These are phyloP conservation scores for Choreutis nemorana DNA, from an alignment of 2,888 invertebrate genomes.

Conservation along the genomic window DNA sequence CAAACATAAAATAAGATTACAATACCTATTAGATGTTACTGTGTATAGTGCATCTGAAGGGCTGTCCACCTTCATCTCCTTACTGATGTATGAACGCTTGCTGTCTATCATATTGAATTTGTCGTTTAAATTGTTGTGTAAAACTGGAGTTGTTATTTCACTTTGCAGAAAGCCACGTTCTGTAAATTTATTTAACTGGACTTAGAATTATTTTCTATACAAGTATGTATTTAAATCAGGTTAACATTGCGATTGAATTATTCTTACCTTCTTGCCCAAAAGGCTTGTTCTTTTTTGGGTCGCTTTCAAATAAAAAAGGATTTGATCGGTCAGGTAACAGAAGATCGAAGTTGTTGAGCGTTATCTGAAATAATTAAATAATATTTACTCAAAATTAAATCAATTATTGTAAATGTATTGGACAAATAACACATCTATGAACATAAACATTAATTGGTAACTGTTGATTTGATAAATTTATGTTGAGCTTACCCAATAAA, in stretches of 20 bases:
- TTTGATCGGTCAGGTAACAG: constrained; percentile 29
- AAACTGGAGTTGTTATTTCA: too few species aligned
- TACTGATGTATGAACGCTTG: constrained; percentile 32
- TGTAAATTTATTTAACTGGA: too few species aligned
- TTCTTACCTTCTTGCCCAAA: constrained; percentile 23
- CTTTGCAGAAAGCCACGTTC: too few species aligned
- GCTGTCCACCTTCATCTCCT: constrained; percentile 34
- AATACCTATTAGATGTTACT: constrained; percentile 42
- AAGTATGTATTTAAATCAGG: too few species aligned
- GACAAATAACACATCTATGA: too few species aligned
- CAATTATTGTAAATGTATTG: constrained; percentile 1
- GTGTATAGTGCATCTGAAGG: constrained; percentile 40
- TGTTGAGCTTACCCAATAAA: too few species aligned
- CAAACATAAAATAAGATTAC: background rate
- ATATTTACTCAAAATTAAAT: constrained; percentile 1
- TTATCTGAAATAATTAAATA: constrained; percentile 25
- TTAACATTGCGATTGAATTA: too few species aligned
- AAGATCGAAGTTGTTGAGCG: constrained; percentile 36
- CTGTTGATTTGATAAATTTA: too few species aligned
- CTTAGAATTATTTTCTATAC: too few species aligned
- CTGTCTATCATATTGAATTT: constrained; percentile 43
- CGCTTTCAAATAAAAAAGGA: constrained; percentile 27
- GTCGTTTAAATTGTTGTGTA: constrained; percentile 20
- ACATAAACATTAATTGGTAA: too few species aligned
- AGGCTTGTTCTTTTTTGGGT: constrained; percentile 22